phyloP scores from a whole-genome alignment of 2,888 invertebrate genomes.

The Leptopilina syphax region DNA sequence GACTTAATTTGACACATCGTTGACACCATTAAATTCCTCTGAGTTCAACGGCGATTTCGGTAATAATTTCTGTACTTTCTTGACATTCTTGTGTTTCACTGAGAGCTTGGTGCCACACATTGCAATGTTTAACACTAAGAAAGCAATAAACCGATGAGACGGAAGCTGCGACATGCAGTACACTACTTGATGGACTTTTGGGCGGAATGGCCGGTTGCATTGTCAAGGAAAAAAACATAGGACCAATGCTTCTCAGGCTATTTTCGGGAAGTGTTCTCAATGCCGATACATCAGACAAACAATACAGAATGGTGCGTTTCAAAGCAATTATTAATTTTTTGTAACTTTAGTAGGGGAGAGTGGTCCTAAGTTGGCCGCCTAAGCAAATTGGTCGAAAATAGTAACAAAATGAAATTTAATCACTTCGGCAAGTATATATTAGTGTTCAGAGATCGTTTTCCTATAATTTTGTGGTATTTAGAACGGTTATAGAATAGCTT shows the following conservation, averaged over 20 bases:
- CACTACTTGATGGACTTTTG: slow-evolving; percentile 69
- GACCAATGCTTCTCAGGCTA: slow-evolving; percentile 83
- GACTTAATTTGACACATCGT: slow-evolving; percentile 79
- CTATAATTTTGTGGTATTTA: too few species aligned
- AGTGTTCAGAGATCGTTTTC: too few species aligned
- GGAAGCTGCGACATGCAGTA: slow-evolving; percentile 66
- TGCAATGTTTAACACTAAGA: slow-evolving; percentile 86
- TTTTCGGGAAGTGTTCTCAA: slow-evolving; percentile 82
- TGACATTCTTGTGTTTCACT: slow-evolving; percentile 83
- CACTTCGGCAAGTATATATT: too few species aligned
- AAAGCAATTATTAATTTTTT: too few species aligned
- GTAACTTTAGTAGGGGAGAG: too few species aligned
- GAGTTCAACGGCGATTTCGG: slow-evolving; percentile 82
- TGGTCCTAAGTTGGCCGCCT: too few species aligned
- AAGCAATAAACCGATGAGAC: slow-evolving; percentile 77
- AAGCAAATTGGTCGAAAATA: too few species aligned
- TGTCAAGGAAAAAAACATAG: slow-evolving; percentile 83
- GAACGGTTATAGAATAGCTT: too few species aligned
- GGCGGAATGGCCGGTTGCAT: slow-evolving; percentile 83
- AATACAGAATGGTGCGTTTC: slow-evolving; percentile 78
- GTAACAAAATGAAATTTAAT: too few species aligned
- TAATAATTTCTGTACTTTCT: slow-evolving; percentile 82
- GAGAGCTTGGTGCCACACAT: slow-evolving; percentile 87
- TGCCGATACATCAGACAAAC: slow-evolving; percentile 78
- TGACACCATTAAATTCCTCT: slow-evolving; percentile 83